Conservation (phyloP, 2,797 vertebrate species). For the Neoniphon sammara region DNA sequence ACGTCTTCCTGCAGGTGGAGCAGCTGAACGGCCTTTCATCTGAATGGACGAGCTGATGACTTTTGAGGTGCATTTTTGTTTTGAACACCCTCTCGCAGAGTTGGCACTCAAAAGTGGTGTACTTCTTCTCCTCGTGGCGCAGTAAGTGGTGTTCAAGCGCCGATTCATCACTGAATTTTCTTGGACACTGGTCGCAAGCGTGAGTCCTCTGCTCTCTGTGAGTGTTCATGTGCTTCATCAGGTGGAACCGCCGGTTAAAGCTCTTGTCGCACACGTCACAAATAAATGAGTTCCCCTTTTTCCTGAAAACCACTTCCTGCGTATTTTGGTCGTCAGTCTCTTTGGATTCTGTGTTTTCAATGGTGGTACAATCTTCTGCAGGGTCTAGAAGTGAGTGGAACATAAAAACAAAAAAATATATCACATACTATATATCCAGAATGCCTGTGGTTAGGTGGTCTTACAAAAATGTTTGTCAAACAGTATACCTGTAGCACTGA, state of each 20-base stretch:
- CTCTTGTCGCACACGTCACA: constrained; percentile 68
- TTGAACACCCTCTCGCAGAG: constrained; percentile 72
- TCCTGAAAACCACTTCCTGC: neutral
- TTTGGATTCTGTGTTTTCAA: neutral
- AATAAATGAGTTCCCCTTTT: constrained; percentile 41
- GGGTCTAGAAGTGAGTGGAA: constrained; percentile 1
- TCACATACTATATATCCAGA: neutral
- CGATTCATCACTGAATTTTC: constrained; percentile 46
- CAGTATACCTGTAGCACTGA: neutral
- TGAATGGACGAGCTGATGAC: constrained; percentile 64
- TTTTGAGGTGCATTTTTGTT: constrained; percentile 64
- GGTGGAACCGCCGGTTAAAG: constrained; percentile 67
- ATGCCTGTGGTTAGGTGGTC: neutral
- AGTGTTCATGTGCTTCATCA: constrained; percentile 71
- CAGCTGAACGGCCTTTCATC: constrained; percentile 60
- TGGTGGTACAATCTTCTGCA: neutral
- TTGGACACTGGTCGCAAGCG: constrained; percentile 64
- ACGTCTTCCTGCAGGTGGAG: constrained; percentile 65
- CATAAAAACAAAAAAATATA: neutral
- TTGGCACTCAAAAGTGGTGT: constrained; percentile 47
- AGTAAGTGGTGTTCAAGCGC: constrained; percentile 64
- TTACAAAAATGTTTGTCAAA: neutral
- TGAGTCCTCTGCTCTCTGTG: constrained; percentile 61
- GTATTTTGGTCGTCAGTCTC: neutral
- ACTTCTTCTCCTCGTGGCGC: constrained; percentile 69